phyloP scores from a whole-genome alignment of 2,888 invertebrate genomes.

The Ryuthela nishihirai region DNA sequence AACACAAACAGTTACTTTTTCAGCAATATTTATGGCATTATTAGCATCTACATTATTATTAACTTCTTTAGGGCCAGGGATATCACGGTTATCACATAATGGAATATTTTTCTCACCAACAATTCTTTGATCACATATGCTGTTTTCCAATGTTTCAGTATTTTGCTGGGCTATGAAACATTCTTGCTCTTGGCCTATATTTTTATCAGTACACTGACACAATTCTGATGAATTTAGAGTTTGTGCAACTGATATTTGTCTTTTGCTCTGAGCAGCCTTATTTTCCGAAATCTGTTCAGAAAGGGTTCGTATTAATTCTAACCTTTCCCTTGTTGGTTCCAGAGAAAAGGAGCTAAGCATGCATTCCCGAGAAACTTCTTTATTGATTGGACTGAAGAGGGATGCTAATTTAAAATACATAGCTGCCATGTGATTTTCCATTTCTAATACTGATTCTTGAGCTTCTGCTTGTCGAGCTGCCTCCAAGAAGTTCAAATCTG shows the following conservation, averaged over 20 bases:
- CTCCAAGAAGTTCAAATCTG: conserved; percentile 72
- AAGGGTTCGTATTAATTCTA: conserved; percentile 55
- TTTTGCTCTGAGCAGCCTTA: conserved; percentile 9
- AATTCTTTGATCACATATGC: too few relatives aligned
- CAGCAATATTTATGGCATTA: too few relatives aligned
- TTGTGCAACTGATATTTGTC: neutral
- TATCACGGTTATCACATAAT: too few relatives aligned
- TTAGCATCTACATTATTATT: too few relatives aligned
- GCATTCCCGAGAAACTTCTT: conserved; percentile 65
- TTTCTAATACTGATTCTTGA: conserved; percentile 52
- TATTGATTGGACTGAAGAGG: conserved; percentile 57
- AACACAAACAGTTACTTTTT: too few relatives aligned
- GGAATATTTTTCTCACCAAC: too few relatives aligned
- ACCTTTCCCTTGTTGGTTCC: conserved; percentile 62
- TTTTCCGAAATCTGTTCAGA: conserved; percentile 27
- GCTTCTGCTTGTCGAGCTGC: conserved; percentile 22
- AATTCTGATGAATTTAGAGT: too few relatives aligned
- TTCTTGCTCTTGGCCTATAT: too few relatives aligned
- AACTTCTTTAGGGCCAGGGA: too few relatives aligned
- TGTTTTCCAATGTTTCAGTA: too few relatives aligned
- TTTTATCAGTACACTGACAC: too few relatives aligned
- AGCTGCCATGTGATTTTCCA: conserved; percentile 57
- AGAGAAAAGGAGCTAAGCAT: conserved; percentile 70
- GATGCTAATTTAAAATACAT: conserved; percentile 65
- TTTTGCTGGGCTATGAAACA: too few relatives aligned